Percentiles rank a stretch among this genome's conserved stretches.
Evolutionary conservation across 2,797 vertebrate species (phyloP).

Genomic region (Melanotaenia nigrans): DNA sequence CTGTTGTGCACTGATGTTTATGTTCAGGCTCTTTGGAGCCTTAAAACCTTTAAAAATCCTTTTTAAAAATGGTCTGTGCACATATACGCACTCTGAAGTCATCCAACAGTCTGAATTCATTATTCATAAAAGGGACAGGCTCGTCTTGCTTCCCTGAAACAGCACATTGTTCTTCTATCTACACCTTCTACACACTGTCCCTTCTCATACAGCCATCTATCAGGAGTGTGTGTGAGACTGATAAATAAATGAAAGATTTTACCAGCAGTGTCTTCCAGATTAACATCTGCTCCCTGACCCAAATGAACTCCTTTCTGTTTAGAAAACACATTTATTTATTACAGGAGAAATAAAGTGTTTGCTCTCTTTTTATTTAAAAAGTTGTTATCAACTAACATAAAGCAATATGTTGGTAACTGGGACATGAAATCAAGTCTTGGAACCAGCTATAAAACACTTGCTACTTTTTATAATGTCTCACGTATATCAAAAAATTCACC

Average conservation of each 20-base stretch:
- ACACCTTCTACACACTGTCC: constrained; percentile 1
- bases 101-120: constrained; percentile 37
- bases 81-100: not conserved
- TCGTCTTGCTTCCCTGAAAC: constrained; percentile 25
- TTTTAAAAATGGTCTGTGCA: no score
- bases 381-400: no score
- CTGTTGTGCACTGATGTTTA: not conserved
- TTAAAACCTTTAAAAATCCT: no score
- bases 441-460: no score
- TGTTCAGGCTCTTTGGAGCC: not conserved
- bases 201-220: constrained; percentile 29
- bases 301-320: constrained; percentile 12
- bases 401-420: no score
- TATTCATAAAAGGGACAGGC: constrained; percentile 54
- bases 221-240: constrained; percentile 49
- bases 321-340: no score
- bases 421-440: no score
- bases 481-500: no score
- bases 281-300: constrained; percentile 53
- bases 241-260: constrained; percentile 61
- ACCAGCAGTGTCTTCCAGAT: constrained; percentile 35
- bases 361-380: no score
- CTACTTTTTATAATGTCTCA: no score
- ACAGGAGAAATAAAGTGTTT: no score
- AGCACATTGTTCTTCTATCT: constrained; percentile 18